Conservation (phyloP, 2,113 vertebrate species). For the Sclerurus mexicanus region DNA sequence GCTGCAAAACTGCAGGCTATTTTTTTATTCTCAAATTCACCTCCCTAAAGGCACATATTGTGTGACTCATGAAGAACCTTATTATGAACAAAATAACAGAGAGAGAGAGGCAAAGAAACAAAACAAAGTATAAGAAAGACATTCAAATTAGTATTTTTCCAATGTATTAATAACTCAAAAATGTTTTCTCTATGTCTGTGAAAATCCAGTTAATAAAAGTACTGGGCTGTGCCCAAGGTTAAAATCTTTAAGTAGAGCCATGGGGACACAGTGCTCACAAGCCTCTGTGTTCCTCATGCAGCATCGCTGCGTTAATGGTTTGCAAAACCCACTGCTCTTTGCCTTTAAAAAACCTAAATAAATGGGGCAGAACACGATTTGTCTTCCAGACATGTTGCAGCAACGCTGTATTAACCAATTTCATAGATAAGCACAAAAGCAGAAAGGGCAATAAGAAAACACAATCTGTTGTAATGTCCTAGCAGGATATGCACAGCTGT, state of each 20-base stretch:
- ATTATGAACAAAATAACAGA: neutral
- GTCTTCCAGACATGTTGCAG: neutral
- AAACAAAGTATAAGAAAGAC: neutral
- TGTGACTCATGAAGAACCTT: neutral
- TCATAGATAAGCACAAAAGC: neutral
- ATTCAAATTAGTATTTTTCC: neutral
- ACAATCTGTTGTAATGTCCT: neutral
- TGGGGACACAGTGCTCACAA: neutral
- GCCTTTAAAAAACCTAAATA: neutral
- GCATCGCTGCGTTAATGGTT: neutral
- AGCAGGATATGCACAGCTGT: neutral
- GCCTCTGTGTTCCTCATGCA: neutral
- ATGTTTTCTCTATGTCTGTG: neutral
- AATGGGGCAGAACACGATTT: neutral
- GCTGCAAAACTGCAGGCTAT: neutral
- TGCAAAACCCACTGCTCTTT: neutral
- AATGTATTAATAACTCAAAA: neutral
- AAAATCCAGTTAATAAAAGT: neutral
- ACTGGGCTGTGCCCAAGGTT: neutral
- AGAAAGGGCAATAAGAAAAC: neutral
- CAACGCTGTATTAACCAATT: neutral
- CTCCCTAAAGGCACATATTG: neutral
- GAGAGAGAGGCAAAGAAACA: neutral
- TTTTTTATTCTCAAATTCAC: neutral
- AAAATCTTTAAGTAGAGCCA: neutral